Base-by-base conservation (phyloP, 1,140 invertebrate species). In the Geopemphigus sp. region DNA sequence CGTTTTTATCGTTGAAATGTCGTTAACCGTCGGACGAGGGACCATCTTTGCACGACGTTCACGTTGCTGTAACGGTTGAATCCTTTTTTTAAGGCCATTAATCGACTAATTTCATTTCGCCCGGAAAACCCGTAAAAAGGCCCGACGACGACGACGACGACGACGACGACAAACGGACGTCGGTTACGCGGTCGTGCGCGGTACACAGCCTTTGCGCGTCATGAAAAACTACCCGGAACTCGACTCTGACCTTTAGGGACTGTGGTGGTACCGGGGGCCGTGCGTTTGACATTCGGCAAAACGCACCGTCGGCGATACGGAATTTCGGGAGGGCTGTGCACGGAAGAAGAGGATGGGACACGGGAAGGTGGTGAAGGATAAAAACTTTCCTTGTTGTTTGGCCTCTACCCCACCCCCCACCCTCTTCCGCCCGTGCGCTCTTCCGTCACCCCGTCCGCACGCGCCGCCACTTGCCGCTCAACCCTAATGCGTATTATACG, bases 231-330 rank as follows among this genome's bases (percentile, higher is more conserved):
- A 56, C 19, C 53, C 47, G 50, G 15, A 29, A 32, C 53, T 50
- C 32, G 26, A 19, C 53, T 50, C 32, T 59, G 73, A 76, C 73
- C 73, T 76, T 76, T 59, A 24, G 56, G 56, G 56, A 73, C 26
- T n/a, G 15, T 4, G 19, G 12, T 54, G 19, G n/a, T 54, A 5
- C 29, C 22, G 14, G 5, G 5, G 47, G 14, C 22, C 54, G 54
- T 76, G 73, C 29, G 32, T 76, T 57, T 76, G 73, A 76, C 73
- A 76, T 59, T 76, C 73, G 56, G 56, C 73, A 76, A 76, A 76
- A 59, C 29, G 73, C 73, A 76, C 54, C 19, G 29, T 59, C 26
- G 73, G n/a, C 73, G 14, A 57, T 76, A 57, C 54, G 29, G 19
- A 24, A n/a, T n/a, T n/a, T n/a, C n/a, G n/a, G n/a, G n/a, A n/a